Evolutionary conservation across 2,797 vertebrate genomes (phyloP).

Genomic region (Rousettus madagascariensis): DNA sequence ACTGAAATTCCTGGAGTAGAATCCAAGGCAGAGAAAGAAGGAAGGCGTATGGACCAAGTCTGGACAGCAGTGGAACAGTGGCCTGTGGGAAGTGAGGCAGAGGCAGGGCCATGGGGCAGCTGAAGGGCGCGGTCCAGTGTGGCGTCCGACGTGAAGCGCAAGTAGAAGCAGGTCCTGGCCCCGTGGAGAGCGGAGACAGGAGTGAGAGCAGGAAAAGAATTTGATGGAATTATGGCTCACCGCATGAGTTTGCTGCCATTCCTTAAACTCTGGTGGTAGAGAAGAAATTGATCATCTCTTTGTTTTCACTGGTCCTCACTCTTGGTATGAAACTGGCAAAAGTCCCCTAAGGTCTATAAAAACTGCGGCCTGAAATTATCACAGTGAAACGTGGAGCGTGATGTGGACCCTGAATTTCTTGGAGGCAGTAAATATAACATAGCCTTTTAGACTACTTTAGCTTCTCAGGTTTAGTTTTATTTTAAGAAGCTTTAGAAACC

Average conservation of each 20-base stretch:
- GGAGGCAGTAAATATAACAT: not conserved
- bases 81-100: not conserved
- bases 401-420: not conserved
- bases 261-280: not conserved
- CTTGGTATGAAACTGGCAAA: not conserved
- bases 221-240: not conserved
- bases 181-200: fast-evolving
- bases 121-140: too few species aligned
- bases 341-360: not conserved
- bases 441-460: not conserved
- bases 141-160: fast-evolving
- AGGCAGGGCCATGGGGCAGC: not conserved
- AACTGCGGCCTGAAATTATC: not conserved
- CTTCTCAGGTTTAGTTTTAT: not conserved
- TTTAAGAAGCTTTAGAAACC: not conserved
- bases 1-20: not conserved
- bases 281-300: not conserved
- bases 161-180: too few species aligned
- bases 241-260: not conserved
- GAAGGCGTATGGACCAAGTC: fast-evolving
- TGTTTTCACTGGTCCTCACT: not conserved
- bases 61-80: fast-evolving
- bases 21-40: not conserved
- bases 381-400: not conserved
- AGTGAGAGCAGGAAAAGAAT: not conserved